Evolutionary conservation across 23 tunicate genomes (phyloP).

Genomic region (Pegea sp.): DNA sequence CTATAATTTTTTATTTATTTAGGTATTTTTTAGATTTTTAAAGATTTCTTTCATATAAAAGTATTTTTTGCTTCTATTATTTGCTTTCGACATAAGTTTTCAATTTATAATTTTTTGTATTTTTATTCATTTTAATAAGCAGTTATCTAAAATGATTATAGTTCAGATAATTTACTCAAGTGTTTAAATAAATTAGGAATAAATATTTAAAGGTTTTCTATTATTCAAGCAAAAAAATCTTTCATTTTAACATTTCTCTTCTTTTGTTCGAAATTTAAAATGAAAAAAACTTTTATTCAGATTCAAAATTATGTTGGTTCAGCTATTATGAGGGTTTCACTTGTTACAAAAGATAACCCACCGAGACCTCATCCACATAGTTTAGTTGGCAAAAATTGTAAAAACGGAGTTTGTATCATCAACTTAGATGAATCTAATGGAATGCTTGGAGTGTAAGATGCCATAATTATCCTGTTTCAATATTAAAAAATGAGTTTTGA

Average conservation of each 20-base stretch:
- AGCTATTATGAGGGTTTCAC: slow-evolving; percentile 62
- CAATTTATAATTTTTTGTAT: too few species aligned
- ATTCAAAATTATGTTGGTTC: slow-evolving; percentile 31
- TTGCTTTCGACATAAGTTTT: too few species aligned
- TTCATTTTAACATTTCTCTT: background rate
- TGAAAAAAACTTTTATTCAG: slow-evolving; percentile 5
- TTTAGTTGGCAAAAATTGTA: slow-evolving; percentile 74
- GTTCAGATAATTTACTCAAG: too few species aligned
- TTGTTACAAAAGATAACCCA: slow-evolving; percentile 63
- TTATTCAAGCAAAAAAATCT: background rate
- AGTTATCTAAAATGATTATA: too few species aligned
- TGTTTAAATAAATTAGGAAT: too few species aligned
- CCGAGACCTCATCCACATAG: slow-evolving; percentile 92
- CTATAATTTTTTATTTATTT: too few species aligned
- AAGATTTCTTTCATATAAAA: too few species aligned
- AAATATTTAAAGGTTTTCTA: background rate
- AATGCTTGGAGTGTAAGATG: slow-evolving; percentile 80
- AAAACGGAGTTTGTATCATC: slow-evolving; percentile 48
- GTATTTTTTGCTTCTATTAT: too few species aligned
- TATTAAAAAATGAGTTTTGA: background rate
- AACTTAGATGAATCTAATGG: slow-evolving; percentile 30
- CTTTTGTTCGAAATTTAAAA: background rate
- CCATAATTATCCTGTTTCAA: slow-evolving; percentile 1
- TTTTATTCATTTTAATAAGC: too few species aligned
- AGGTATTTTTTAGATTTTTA: too few species aligned